A percentile compares a stretch with the other conserved stretches of the same genome.
Conservation (phyloP, 2,797 vertebrate species). For the Sarcophilus harrisii region DNA sequence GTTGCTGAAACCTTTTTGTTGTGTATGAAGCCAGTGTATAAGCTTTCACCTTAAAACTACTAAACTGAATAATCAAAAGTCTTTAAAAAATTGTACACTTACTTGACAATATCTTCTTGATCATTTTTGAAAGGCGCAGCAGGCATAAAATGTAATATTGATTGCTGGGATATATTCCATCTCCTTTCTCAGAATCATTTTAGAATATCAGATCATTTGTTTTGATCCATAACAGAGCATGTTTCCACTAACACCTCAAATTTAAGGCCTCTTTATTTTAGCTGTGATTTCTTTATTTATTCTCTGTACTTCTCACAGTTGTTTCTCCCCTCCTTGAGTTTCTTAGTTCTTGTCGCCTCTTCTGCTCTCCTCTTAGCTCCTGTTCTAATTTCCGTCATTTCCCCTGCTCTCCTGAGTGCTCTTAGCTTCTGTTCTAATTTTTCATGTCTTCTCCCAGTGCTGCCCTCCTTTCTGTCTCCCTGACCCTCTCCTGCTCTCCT, state of each 20-base stretch:
- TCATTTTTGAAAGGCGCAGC: conserved; percentile 85
- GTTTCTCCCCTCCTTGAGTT: conserved; percentile 83
- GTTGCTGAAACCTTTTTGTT: conserved; percentile 44
- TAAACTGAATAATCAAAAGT: conserved; percentile 81
- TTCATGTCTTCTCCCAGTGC: conserved; percentile 85
- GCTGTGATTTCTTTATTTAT: conserved; percentile 77
- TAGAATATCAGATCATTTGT: conserved; percentile 82
- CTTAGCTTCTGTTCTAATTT: conserved; percentile 87
- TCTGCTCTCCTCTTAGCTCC: conserved; percentile 85
- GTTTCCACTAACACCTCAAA: conserved; percentile 73
- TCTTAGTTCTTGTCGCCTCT: conserved; percentile 83
- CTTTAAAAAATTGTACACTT: conserved; percentile 86
- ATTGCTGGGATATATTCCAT: conserved; percentile 82
- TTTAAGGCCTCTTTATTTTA: conserved; percentile 75
- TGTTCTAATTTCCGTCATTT: conserved; percentile 88
- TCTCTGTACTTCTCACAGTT: conserved; percentile 71
- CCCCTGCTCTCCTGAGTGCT: conserved; percentile 85
- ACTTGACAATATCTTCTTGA: conserved; percentile 87
- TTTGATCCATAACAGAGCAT: conserved; percentile 75
- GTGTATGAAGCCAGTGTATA: conserved; percentile 51
- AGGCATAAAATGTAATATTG: conserved; percentile 88
- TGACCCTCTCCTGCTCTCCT: conserved; percentile 83
- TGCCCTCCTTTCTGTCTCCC: conserved; percentile 84
- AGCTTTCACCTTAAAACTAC: conserved; percentile 59
- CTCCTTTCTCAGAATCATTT: conserved; percentile 79